Base-by-base conservation (phyloP, 1,140 invertebrate species). In the Danaus melanippus region DNA sequence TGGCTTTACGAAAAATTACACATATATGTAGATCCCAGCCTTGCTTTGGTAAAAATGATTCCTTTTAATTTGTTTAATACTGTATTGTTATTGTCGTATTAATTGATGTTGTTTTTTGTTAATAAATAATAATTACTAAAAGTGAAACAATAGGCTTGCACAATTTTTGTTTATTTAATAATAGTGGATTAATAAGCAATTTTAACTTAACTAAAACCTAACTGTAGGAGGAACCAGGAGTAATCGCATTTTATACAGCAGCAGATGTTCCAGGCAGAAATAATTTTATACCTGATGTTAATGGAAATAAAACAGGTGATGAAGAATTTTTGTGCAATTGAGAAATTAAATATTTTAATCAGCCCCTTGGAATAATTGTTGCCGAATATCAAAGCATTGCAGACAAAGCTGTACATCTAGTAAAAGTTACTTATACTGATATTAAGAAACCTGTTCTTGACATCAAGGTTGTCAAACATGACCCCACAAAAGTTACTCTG, bases 211-310 rank as follows among this genome's bases (percentile, higher is more conserved):
- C 4, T 32, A 2, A 32, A 32, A 32, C 2, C 21, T 32, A 32
- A 3, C 21, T 56, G 12, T 56, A 76, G 73, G 58, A 57, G 17
- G 42, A 57, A 39, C 66, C 64, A 21, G 71, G 71, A 15, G 73
- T 76, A 0, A 47, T 74, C 43, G 64, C 53, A 44, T 76, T 93
- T 66, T 90, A 90, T 60, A 88, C 89, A 17, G 91, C 91, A 2
- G 90, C 90, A 60, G 93, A 95, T 76, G 88, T 96, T 44, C 92
- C 93, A 2, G 93, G 93, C 1, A 75, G 79, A 47, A 94, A 94
- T 74, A 56, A 40, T 17, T 57, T 89, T 48, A 85, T 78, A 9
- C 63, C 78, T 3, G 60, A 48, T 0, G 40, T 64, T 0, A 52
- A 54, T 56, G 32, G 58, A n/a, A 40, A 82, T 9, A 62, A 58